Evolutionary conservation across 2,113 vertebrate species (phyloP), one percentile per base, ranked within the genome.

Genomic region (Nicator chloris): DNA sequence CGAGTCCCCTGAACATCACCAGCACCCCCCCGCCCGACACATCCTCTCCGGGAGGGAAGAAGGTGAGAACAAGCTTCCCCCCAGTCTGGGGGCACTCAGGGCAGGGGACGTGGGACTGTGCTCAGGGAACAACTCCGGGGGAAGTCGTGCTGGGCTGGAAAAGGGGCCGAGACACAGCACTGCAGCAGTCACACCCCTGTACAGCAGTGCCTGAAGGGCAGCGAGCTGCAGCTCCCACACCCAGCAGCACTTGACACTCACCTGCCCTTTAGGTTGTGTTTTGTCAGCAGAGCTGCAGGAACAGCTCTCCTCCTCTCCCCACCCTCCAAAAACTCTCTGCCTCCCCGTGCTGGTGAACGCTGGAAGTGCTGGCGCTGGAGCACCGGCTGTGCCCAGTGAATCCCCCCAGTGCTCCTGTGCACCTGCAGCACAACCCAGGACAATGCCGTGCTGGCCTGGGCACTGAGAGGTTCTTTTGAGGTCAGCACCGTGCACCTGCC

Each of bases 1-100:
- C 99, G 24, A 99, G 99, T 93, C 99, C 99, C 6, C 91, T 99
- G 90, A 99, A 99, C 95, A 99, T 99, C 96, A 99, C 99, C 97
- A 99, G 99, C 97, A 99, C 99, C 1, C 99, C 99, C 37, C 99
- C 99, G 3, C 99, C 99, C 0, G 99, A 99, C 95, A 98, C 99
- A 24, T 98, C 99, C 90, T 99, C 99, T 9, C 99, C 99, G 2
- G 99, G 98, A 93, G 98, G 98, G 90, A 99, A 99, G 97, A 99
- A 99, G 98, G 99, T 99, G 64, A 95, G 89, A 68, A 49, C 4
- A 3, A 42, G 28, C 37, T 59, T 42, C 53, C 8, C n/a, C 37
- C 10, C 17, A 23, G 47, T 2, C 45, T 27, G 7, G 30, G 31
- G 9, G 35, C 35, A 33, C 31, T 2, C 59, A 8, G 5, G 31